Percentiles rank a stretch among this genome's conserved stretches.
phyloP scores from a whole-genome alignment of 2,113 vertebrate genomes.

The Danionella cerebrum region DNA sequence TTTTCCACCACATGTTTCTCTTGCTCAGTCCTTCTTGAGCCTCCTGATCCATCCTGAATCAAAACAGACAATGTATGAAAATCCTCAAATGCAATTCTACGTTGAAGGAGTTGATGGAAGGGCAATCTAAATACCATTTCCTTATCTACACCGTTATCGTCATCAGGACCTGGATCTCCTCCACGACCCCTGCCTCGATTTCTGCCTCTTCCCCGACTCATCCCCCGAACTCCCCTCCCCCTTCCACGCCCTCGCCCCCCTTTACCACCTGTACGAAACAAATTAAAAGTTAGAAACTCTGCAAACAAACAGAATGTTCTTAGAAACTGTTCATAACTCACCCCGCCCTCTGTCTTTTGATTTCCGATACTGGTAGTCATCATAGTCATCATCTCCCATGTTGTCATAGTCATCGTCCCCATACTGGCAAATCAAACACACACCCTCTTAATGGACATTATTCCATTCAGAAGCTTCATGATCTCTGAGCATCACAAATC shows the following conservation, averaged over 20 bases:
- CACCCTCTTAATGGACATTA: not conserved
- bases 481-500: too few species aligned
- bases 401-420: slow-evolving; percentile 77
- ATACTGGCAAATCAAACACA: slow-evolving; percentile 57
- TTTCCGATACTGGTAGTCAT: slow-evolving; percentile 84
- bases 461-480: too few species aligned
- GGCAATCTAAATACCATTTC: slow-evolving; percentile 73
- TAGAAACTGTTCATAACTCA: slow-evolving; percentile 34
- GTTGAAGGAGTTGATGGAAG: not conserved
- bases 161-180: slow-evolving; percentile 68
- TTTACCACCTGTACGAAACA: slow-evolving; percentile 66
- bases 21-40: slow-evolving; percentile 70
- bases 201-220: slow-evolving; percentile 64
- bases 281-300: not conserved
- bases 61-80: not conserved
- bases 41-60: slow-evolving; percentile 55
- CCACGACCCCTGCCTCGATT: slow-evolving; percentile 70
- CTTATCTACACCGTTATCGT: slow-evolving; percentile 80
- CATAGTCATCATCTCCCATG: slow-evolving; percentile 76
- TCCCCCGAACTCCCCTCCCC: slow-evolving; percentile 64
- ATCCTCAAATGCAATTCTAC: not conserved
- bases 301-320: not conserved
- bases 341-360: slow-evolving; percentile 79
- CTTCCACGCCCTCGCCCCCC: slow-evolving; percentile 62
- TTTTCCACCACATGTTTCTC: slow-evolving; percentile 83